phyloP scores from a whole-genome alignment of 2,888 invertebrate genomes.

The Parochlus steinenii region DNA sequence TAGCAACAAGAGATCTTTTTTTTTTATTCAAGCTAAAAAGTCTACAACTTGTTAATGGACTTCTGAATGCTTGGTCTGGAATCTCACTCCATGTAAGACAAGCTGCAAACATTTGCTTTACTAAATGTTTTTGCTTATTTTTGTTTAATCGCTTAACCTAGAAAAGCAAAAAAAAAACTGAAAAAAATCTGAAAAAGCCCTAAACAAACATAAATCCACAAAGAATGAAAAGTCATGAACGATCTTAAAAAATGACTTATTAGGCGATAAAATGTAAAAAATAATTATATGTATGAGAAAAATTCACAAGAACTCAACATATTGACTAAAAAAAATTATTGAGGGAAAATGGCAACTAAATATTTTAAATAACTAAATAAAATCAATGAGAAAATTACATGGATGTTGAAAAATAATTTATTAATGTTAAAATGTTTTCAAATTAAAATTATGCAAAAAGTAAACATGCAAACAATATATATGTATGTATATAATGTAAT shows the following conservation, averaged over 20 bases:
- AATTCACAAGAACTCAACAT: background rate
- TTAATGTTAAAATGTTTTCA: background rate
- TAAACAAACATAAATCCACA: background rate
- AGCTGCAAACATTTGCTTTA: too few relatives aligned
- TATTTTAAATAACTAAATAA: constrained; percentile 3
- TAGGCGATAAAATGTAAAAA: too few relatives aligned
- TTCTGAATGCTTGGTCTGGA: too few relatives aligned
- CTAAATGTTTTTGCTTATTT: too few relatives aligned
- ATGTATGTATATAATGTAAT: constrained; percentile 12
- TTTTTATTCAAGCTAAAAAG: too few relatives aligned
- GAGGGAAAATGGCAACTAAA: background rate
- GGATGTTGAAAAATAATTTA: background rate
- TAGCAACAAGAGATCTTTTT: too few relatives aligned
- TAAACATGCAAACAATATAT: background rate
- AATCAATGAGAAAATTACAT: background rate
- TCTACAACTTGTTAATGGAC: too few relatives aligned
- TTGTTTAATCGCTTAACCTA: too few relatives aligned
- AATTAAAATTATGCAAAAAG: constrained; percentile 1
- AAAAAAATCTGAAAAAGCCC: too few relatives aligned
- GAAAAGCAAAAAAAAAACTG: too few relatives aligned
- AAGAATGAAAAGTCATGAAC: background rate
- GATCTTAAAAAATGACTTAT: too few relatives aligned
- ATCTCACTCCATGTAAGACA: too few relatives aligned
- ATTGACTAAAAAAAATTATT: background rate
- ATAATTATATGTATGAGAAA: background rate